Conservation (phyloP, 2,113 vertebrate genomes). For the Ursus arctos region DNA sequence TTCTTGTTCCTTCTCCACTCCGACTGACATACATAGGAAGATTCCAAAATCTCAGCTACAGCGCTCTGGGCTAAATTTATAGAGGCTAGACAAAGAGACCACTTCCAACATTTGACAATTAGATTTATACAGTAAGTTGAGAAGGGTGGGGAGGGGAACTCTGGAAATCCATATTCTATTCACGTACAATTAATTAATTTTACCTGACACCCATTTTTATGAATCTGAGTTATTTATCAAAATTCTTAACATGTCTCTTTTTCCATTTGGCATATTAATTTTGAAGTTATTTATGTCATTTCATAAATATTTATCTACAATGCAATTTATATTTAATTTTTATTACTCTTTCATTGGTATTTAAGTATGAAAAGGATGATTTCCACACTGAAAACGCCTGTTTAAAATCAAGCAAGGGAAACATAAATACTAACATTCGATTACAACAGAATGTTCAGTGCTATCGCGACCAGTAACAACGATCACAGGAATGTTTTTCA, state of each 20-base stretch:
- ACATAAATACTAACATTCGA: neutral
- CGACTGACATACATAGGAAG: neutral
- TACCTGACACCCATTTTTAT: neutral
- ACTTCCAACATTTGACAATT: neutral
- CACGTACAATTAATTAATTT: neutral
- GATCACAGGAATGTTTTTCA: neutral
- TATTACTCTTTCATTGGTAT: neutral
- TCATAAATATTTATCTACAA: neutral
- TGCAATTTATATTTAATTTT: neutral
- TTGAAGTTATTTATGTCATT: neutral
- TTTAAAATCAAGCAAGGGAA: neutral
- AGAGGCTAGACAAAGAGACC: neutral
- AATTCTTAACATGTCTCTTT: neutral
- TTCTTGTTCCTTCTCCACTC: neutral
- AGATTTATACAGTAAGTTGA: neutral
- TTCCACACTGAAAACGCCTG: neutral
- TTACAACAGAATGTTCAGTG: neutral
- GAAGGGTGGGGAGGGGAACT: fast-evolving
- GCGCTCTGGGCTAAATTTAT: neutral
- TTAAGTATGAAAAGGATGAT: neutral
- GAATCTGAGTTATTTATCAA: neutral
- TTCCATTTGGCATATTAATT: neutral
- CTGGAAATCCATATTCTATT: neutral
- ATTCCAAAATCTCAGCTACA: neutral
- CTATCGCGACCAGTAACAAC: fast-evolving